Percentiles rank a stretch among this genome's conserved stretches.
Conservation (phyloP, 2,797 vertebrate genomes). For the Poeciliopsis infans region DNA sequence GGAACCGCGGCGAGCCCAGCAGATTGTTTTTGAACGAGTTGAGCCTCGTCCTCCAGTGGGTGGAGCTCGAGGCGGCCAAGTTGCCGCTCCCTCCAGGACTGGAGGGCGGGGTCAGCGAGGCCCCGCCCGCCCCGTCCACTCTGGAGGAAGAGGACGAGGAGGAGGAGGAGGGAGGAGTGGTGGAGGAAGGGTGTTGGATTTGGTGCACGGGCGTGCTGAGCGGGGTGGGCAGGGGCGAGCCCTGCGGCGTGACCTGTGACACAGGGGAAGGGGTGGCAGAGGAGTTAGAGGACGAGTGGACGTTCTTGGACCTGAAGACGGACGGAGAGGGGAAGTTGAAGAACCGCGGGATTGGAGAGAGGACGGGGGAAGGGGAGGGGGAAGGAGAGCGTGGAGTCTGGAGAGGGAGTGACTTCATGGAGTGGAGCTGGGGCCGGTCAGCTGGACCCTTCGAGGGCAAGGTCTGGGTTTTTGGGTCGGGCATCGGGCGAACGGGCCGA, state of each 20-base stretch:
- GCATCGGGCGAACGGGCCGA: constrained; percentile 68
- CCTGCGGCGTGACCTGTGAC: constrained; percentile 89
- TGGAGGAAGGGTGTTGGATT: constrained; percentile 84
- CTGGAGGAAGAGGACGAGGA: constrained; percentile 88
- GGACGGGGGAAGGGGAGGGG: constrained; percentile 81
- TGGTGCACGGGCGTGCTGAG: constrained; percentile 91
- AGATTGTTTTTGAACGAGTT: constrained; percentile 96
- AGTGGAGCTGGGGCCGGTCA: constrained; percentile 84
- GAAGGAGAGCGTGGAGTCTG: constrained; percentile 81
- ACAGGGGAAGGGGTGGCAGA: constrained; percentile 82
- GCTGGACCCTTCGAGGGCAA: constrained; percentile 86
- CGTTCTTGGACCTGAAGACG: constrained; percentile 84
- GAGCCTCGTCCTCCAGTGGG: constrained; percentile 91
- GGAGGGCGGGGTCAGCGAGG: constrained; percentile 87
- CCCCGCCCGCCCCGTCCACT: constrained; percentile 80
- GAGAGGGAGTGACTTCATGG: constrained; percentile 88
- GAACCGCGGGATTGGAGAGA: constrained; percentile 83
- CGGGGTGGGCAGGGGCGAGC: constrained; percentile 88
- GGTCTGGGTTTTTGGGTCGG: constrained; percentile 90
- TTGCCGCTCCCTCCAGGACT: constrained; percentile 83
- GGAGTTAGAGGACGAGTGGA: constrained; percentile 79
- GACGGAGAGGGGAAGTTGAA: constrained; percentile 85
- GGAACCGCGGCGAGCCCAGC: constrained; percentile 92
- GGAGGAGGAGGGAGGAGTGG: constrained; percentile 87
- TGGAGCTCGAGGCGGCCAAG: constrained; percentile 87